Evolutionary conservation across 92 coral and sea anemone genomes (phyloP).

Genomic region (Nematostella vectensis): DNA sequence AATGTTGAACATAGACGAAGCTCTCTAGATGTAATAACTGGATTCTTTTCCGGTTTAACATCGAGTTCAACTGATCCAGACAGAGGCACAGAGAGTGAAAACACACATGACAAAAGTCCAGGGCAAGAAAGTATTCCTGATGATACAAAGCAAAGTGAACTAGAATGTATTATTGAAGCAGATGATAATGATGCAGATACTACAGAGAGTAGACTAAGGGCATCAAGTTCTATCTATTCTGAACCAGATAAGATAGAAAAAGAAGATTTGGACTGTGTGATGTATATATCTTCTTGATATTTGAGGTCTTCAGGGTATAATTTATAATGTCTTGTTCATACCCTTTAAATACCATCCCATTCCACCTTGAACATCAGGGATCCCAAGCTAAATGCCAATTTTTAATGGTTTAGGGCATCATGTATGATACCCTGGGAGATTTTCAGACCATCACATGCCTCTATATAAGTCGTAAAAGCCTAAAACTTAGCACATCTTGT

Average conservation of each 20-base stretch:
- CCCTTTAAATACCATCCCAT: no score
- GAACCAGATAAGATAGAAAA: conserved; percentile 18
- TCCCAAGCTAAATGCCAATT: no score
- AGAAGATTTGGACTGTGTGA: conserved; percentile 21
- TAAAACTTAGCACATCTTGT: no score
- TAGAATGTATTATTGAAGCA: background rate
- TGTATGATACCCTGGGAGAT: no score
- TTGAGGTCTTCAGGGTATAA: no score
- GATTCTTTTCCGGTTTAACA: conserved; percentile 23
- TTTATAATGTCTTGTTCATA: no score
- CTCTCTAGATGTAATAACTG: conserved; percentile 12
- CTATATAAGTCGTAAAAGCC: no score
- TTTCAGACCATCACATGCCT: no score
- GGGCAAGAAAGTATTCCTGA: background rate
- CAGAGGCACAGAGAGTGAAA: background rate
- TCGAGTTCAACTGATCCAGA: conserved; percentile 3
- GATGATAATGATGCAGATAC: background rate
- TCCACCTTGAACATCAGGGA: no score
- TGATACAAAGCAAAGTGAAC: background rate
- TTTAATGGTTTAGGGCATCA: no score
- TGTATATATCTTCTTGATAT: conserved; percentile 18
- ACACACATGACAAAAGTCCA: background rate
- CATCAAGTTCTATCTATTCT: conserved; percentile 19
- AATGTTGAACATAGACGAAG: background rate
- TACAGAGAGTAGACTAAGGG: background rate